Base-by-base conservation (phyloP, 2,888 invertebrate genomes). In the Temnothorax rugatulus region DNA sequence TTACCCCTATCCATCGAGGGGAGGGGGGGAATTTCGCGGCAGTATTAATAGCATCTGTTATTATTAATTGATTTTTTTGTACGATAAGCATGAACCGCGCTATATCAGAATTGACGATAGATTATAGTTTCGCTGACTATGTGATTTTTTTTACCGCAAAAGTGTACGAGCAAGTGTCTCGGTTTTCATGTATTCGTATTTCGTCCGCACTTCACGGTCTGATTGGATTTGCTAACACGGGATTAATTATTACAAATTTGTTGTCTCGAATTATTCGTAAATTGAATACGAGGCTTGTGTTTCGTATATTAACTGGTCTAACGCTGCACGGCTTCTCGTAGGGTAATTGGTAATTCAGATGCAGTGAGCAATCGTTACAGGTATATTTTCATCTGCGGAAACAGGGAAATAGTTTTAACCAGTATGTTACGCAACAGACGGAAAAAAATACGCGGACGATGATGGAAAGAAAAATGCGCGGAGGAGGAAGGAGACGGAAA, bases 41-140 rank as follows among this genome's bases (percentile, higher is more conserved):
- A 47, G 47, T 73, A 81, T 64, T 63, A 77, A 66, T 57, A 82
- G 82, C 47, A 68, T 57, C 54, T 82, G 81, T 66, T 66, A 83
- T 81, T 68, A 81, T 71, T 73, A 81, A 81, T 71, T 73, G 38
- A 38, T 21, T 34, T 81, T 79, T 79, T 81, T 81, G 8, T 47
- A 13, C 47, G 47, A 38, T 47, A 47, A 59, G 47, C 47, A 38
- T 38, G 73, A 59, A n/a, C 29, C 29, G n/a, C 44, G 54, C 15
- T 34, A 13, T 54, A 71, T 77, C 54, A 18, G 8, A 13, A 44
- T 21, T 21, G 15, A 21, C 18, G 52, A 21, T 29, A 44, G 18
- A 11, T 69, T 59, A 25, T 18, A 71, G 71, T 38, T 38, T 54
- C 7, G 61, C 18, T 5, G 47, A 21, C n/a, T 57, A 21, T 29